phyloP scores from a whole-genome alignment of 2,888 invertebrate species.

The Nemotelus pantherinus region DNA sequence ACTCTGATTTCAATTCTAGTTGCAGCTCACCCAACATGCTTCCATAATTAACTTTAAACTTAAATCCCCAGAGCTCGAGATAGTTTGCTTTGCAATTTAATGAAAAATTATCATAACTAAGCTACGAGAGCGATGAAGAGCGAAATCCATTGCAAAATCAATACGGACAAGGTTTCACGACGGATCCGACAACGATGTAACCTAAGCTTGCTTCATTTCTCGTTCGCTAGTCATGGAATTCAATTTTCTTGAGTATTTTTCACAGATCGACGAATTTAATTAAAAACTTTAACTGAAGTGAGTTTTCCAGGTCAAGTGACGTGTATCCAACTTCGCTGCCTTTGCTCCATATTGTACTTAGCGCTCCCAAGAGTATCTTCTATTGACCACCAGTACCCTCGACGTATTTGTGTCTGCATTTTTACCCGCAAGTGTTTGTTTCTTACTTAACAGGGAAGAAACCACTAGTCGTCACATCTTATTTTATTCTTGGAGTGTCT shows the following conservation, averaged over 20 bases:
- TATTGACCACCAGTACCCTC: slow-evolving; percentile 39
- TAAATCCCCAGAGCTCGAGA: background rate
- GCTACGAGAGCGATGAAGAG: background rate
- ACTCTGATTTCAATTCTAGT: background rate
- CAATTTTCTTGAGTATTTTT: slow-evolving; percentile 51
- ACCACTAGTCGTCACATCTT: background rate
- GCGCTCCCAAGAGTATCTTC: slow-evolving; percentile 35
- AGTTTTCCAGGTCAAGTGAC: slow-evolving; percentile 51
- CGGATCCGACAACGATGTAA: background rate
- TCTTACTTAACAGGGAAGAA: background rate
- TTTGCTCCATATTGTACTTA: background rate
- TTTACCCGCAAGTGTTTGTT: background rate
- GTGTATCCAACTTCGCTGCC: slow-evolving; percentile 43
- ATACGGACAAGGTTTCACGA: background rate
- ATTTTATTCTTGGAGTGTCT: background rate
- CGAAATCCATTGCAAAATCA: slow-evolving; percentile 6
- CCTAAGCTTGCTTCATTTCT: background rate
- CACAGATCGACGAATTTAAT: slow-evolving; percentile 51
- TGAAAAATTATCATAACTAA: slow-evolving; percentile 1
- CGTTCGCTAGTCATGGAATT: slow-evolving; percentile 36
- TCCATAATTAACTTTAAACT: slow-evolving; percentile 10
- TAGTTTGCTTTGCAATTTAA: slow-evolving; percentile 9
- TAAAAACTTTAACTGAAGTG: slow-evolving; percentile 51
- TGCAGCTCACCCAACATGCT: background rate
- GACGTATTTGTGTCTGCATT: slow-evolving; percentile 27